Percentiles rank a stretch among this genome's conserved stretches.
phyloP scores from a whole-genome alignment of 1,140 invertebrate species.

The Holotrichia oblita region DNA sequence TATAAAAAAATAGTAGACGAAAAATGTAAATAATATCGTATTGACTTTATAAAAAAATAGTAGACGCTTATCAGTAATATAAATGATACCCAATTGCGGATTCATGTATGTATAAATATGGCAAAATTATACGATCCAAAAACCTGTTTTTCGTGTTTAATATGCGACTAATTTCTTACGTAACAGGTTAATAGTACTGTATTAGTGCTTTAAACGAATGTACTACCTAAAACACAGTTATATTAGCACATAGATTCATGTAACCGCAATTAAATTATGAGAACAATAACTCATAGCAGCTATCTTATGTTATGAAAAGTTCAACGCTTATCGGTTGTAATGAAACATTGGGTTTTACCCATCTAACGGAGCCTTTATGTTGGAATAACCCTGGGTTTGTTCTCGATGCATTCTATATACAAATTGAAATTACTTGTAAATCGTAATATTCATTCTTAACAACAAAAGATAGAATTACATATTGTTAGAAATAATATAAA shows the following conservation, averaged over 20 bases:
- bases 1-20: not conserved
- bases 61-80: not conserved
- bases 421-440: not conserved
- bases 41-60: too few relatives aligned
- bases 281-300: not conserved
- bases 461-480: not conserved
- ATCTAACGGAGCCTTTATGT: not conserved
- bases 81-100: not conserved
- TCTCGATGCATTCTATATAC: not conserved
- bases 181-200: not conserved
- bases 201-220: not conserved
- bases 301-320: not conserved
- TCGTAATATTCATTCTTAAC: not conserved
- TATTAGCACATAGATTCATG: not conserved
- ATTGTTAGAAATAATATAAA: not conserved
- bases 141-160: conserved; percentile 32
- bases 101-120: not conserved
- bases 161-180: not conserved
- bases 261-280: not conserved
- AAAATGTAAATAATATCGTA: conserved; percentile 2
- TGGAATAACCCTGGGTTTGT: conserved; percentile 29
- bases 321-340: not conserved
- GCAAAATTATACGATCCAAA: not conserved
- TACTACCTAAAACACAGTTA: not conserved
- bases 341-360: conserved; percentile 9